Conservation (phyloP, 2,797 vertebrate genomes). For the Aulostomus chinensis region DNA sequence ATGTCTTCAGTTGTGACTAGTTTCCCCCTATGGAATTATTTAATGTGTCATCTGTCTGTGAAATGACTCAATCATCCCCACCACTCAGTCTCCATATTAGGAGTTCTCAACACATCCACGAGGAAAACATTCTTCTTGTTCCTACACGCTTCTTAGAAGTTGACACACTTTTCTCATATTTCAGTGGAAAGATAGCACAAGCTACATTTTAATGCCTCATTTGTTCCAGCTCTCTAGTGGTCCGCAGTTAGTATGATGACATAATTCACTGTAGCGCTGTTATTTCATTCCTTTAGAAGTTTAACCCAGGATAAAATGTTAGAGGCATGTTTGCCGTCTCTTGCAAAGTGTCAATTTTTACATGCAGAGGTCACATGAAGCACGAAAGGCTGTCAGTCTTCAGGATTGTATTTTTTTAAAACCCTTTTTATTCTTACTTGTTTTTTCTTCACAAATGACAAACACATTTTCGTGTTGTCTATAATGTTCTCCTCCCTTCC, state of each 20-base stretch:
- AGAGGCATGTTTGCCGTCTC: too few species aligned
- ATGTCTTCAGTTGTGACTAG: constrained; percentile 17
- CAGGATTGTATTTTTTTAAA: too few species aligned
- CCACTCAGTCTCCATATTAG: constrained; percentile 12
- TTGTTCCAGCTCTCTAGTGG: constrained; percentile 12
- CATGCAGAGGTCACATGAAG: too few species aligned
- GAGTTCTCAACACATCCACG: not conserved
- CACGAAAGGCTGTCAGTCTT: too few species aligned
- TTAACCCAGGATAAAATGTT: not conserved
- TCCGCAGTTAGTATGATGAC: constrained; percentile 6
- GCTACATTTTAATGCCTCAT: not conserved
- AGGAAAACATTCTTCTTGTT: constrained; percentile 5
- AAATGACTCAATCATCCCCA: constrained; percentile 9
- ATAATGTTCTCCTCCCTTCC: too few species aligned
- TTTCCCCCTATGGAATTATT: not conserved
- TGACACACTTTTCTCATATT: not conserved
- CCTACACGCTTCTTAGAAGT: not conserved
- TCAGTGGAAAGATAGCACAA: not conserved
- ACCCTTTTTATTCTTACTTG: too few species aligned
- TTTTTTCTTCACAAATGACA: too few species aligned
- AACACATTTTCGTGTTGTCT: too few species aligned
- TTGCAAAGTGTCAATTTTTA: too few species aligned
- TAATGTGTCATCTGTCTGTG: constrained; percentile 8
- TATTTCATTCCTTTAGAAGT: too few species aligned
- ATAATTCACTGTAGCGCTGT: not conserved